Conservation (phyloP, 2,888 invertebrate species). For the Cotesia congregata region DNA sequence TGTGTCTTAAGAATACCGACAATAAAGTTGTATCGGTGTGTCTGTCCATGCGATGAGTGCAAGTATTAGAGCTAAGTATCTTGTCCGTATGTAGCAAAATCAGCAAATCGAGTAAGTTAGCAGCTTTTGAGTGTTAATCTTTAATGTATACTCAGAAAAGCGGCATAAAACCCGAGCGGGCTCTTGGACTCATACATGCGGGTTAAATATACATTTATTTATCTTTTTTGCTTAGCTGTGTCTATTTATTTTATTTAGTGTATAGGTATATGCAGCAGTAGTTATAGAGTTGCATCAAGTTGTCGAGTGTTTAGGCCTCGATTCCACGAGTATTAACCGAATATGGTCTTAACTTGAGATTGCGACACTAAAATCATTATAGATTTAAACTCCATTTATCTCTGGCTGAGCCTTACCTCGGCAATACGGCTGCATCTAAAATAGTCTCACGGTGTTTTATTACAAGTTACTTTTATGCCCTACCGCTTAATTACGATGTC, state of each 20-base stretch:
- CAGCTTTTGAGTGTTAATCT: constrained; percentile 31
- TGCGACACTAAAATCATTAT: constrained; percentile 26
- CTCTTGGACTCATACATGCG: constrained; percentile 6
- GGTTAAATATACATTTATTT: neutral
- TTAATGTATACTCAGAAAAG: constrained; percentile 13
- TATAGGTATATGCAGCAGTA: neutral
- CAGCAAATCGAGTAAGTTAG: neutral
- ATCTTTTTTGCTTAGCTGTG: neutral
- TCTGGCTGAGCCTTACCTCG: neutral
- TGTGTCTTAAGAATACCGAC: neutral
- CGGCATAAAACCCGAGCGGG: constrained; percentile 12
- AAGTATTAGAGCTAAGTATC: neutral
- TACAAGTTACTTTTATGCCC: constrained; percentile 5
- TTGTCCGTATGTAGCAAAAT: neutral
- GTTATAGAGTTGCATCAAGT: constrained; percentile 8
- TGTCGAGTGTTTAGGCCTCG: constrained; percentile 19
- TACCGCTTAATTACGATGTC: constrained; percentile 7
- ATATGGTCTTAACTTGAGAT: constrained; percentile 38
- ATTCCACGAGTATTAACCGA: constrained; percentile 36
- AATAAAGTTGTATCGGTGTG: neutral
- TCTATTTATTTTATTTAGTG: too few species aligned
- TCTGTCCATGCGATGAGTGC: neutral
- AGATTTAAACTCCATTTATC: constrained; percentile 14
- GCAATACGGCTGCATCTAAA: constrained; percentile 7
- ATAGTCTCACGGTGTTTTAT: constrained; percentile 31